Base-by-base conservation (phyloP, 1,140 invertebrate species). In the Trachymyrmex septentrionalis region DNA sequence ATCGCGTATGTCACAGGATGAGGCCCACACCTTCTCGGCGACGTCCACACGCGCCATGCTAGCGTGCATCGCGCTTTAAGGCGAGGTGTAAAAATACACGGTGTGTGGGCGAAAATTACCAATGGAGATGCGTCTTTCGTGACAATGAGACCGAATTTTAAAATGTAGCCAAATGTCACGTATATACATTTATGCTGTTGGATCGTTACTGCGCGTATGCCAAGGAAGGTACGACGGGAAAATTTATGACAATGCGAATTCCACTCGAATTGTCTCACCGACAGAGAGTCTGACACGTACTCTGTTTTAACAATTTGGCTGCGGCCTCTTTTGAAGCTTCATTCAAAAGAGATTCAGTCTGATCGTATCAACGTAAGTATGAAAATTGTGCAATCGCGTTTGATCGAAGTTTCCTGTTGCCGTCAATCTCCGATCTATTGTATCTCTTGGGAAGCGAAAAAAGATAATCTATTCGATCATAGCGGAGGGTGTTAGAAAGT, bases 41-140 rank as follows among this genome's bases (percentile, higher is more conserved):
- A 72, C 21, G 48, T 59, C 55, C 44, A 63, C 73, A 61, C 69
- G 73, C 69, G 82, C 53, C 50, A 67, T 50, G 24, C 27, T 61
- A 82, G 71, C 90, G 82, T 61, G 64, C 67, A 86, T 73, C 90
- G 82, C 63, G 30, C 53, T 85, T 85, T 85, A 63, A 85, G 53
- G 57, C 71, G 87, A 92, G 91, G 92, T 91, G 92, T 90, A 93
- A 93, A 93, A 93, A 93, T 78, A 85, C 66, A 82, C 87, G 77
- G 85, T 78, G 88, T 92, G 93, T 94, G 87, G 93, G 93, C 90
- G 94, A 93, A 91, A 94, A 94, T 93, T 94, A 93, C 93, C 88
- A 90, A 91, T 92, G 89, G 90, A 89, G 89, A 91, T 92, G 92
- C 92, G 93, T 94, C 89, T 91, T 85, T 86, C 86, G 87, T 80